Percentiles rank a stretch among this genome's conserved stretches.
phyloP scores from a whole-genome alignment of 2,797 vertebrate species.

The Apogon talboti region DNA sequence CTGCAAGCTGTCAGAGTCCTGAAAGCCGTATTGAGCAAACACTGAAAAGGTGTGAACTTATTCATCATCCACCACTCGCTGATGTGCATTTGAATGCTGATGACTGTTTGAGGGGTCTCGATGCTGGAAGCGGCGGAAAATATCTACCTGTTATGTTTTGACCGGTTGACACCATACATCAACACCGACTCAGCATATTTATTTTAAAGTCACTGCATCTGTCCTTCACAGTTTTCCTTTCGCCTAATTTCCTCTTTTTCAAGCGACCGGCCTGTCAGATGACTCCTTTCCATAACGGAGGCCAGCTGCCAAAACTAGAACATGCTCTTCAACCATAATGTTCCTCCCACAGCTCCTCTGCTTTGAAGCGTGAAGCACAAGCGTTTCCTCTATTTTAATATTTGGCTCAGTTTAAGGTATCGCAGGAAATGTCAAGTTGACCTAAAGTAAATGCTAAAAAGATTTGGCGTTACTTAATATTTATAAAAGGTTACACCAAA shows the following conservation, averaged over 20 bases:
- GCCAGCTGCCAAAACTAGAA: slow-evolving; percentile 65
- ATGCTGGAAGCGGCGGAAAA: slow-evolving; percentile 22
- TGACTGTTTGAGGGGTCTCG: slow-evolving; percentile 22
- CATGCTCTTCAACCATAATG: slow-evolving; percentile 59
- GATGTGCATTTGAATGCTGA: slow-evolving; percentile 31
- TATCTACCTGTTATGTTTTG: slow-evolving; percentile 14
- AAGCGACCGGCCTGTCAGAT: slow-evolving; percentile 62
- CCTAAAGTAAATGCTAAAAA: slow-evolving; percentile 21
- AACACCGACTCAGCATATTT: slow-evolving; percentile 36
- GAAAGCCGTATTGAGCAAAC: slow-evolving; percentile 65
- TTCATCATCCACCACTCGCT: slow-evolving; percentile 51
- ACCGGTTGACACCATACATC: slow-evolving; percentile 18
- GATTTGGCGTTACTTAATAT: background rate
- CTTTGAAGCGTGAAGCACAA: slow-evolving; percentile 36
- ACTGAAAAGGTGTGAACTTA: slow-evolving; percentile 60
- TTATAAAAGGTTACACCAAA: background rate
- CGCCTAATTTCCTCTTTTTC: slow-evolving; percentile 49
- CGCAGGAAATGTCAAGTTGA: slow-evolving; percentile 27
- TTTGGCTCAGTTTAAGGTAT: slow-evolving; percentile 35
- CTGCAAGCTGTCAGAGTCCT: slow-evolving; percentile 54
- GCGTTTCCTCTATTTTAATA: slow-evolving; percentile 30
- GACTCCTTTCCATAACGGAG: slow-evolving; percentile 57
- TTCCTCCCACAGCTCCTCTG: slow-evolving; percentile 49
- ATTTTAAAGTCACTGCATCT: slow-evolving; percentile 33
- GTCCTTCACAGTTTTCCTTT: slow-evolving; percentile 51